Conservation (phyloP, 2,888 invertebrate species). For the Eugnorisma glareosa region DNA sequence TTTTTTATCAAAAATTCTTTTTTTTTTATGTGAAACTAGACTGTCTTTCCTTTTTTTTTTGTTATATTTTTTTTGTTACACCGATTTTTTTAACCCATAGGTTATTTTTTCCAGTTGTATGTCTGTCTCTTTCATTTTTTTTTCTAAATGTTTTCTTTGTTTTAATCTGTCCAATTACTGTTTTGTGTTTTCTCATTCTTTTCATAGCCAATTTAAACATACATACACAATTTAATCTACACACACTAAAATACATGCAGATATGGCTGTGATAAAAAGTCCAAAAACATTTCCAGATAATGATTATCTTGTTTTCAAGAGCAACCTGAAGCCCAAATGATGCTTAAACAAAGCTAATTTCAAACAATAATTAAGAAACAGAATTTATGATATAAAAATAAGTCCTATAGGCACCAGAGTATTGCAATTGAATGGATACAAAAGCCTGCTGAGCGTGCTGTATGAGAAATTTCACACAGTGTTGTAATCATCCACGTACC, state of each 20-base stretch:
- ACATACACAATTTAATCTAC: slow-evolving; percentile 56
- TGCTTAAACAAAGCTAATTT: slow-evolving; percentile 1
- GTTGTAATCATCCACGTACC: slow-evolving; percentile 15
- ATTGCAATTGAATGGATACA: slow-evolving; percentile 26
- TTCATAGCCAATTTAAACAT: slow-evolving; percentile 43
- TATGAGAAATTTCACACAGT: slow-evolving; percentile 38
- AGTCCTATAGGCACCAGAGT: background rate
- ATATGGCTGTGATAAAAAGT: slow-evolving; percentile 60
- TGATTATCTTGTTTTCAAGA: slow-evolving; percentile 8
- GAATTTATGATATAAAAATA: background rate
- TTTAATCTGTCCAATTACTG: slow-evolving; percentile 31
- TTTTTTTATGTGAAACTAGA: background rate
- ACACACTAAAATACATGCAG: slow-evolving; percentile 54
- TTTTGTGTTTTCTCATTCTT: slow-evolving; percentile 41
- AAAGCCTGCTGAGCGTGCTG: slow-evolving; percentile 25
- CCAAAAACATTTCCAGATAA: slow-evolving; percentile 33
- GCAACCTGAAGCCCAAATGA: slow-evolving; percentile 8
- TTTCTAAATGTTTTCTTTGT: slow-evolving; percentile 25
- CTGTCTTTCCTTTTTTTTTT: background rate
- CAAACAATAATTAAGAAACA: slow-evolving; percentile 8
- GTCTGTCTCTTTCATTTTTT: slow-evolving; percentile 42
- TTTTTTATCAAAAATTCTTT: background rate
- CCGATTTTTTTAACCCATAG: slow-evolving; percentile 7
- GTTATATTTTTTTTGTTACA: background rate
- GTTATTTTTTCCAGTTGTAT: slow-evolving; percentile 37